Evolutionary conservation across 2,113 vertebrate species (phyloP).

Genomic region (Cairina moschata): DNA sequence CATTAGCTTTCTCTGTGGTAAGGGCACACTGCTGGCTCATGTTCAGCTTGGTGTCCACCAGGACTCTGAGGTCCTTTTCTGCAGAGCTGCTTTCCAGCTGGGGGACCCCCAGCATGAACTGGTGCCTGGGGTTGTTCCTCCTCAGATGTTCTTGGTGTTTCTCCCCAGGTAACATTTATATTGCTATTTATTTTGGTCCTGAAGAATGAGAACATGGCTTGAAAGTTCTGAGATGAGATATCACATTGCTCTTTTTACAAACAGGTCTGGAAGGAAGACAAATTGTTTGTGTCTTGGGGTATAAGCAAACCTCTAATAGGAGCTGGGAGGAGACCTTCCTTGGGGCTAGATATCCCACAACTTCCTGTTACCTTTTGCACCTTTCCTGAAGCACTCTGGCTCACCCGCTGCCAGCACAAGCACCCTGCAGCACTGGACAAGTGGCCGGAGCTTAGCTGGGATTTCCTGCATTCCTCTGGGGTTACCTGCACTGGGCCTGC

Average conservation of each 20-base stretch:
- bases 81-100: not conserved
- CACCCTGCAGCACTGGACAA: not conserved
- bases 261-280: not conserved
- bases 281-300: not conserved
- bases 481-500: too few species aligned
- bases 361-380: not conserved
- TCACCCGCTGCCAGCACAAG: not conserved
- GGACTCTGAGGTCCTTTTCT: not conserved
- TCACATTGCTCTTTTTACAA: not conserved
- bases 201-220: not conserved
- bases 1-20: not conserved
- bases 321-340: constrained; percentile 7
- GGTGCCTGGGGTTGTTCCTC: not conserved
- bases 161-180: not conserved
- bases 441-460: not conserved
- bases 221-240: not conserved
- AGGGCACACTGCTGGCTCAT: not conserved
- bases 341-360: not conserved
- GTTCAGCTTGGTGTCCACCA: not conserved
- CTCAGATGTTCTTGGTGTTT: not conserved
- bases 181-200: not conserved
- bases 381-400: not conserved
- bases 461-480: not conserved
- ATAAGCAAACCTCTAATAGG: not conserved
- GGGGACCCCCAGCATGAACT: not conserved